phyloP scores from a whole-genome alignment of 1,140 invertebrate species.

The Drosophila nikananu region DNA sequence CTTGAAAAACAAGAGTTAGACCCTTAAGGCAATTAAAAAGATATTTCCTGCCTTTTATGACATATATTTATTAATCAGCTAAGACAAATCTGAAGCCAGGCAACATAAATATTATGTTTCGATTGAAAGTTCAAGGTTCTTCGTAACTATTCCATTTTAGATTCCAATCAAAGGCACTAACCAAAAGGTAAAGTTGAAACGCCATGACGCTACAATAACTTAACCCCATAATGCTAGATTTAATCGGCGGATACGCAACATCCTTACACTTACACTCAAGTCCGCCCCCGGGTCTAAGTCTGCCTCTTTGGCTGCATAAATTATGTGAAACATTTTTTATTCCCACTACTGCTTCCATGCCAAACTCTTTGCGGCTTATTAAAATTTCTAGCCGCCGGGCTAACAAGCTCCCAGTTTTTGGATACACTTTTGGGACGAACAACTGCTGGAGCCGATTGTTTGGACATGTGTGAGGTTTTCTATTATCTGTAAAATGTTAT shows the following conservation, averaged over 20 bases:
- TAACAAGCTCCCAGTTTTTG: conserved; percentile 21
- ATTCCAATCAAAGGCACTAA: neutral
- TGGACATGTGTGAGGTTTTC: conserved; percentile 67
- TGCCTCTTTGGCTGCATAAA: conserved; percentile 43
- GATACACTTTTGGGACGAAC: conserved; percentile 16
- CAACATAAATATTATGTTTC: no score
- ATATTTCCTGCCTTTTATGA: neutral
- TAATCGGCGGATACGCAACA: conserved; percentile 27
- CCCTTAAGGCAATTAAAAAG: neutral
- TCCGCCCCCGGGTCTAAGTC: neutral
- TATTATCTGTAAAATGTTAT: conserved; percentile 81
- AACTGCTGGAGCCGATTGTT: conserved; percentile 20
- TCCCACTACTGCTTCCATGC: conserved; percentile 3
- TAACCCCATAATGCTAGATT: conserved; percentile 12
- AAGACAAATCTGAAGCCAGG: neutral
- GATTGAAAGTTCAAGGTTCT: neutral
- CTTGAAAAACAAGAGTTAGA: neutral
- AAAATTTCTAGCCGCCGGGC: conserved; percentile 64
- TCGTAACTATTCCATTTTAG: neutral
- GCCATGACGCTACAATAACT: no score
- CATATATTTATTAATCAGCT: neutral
- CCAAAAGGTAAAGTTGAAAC: neutral
- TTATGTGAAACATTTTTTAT: conserved; percentile 61
- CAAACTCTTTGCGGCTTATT: conserved; percentile 57
- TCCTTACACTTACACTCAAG: conserved; percentile 2